These are phyloP conservation scores for Ruditapes philippinarum DNA, from an alignment of 1,140 invertebrate genomes.

Conservation along the genomic window DNA sequence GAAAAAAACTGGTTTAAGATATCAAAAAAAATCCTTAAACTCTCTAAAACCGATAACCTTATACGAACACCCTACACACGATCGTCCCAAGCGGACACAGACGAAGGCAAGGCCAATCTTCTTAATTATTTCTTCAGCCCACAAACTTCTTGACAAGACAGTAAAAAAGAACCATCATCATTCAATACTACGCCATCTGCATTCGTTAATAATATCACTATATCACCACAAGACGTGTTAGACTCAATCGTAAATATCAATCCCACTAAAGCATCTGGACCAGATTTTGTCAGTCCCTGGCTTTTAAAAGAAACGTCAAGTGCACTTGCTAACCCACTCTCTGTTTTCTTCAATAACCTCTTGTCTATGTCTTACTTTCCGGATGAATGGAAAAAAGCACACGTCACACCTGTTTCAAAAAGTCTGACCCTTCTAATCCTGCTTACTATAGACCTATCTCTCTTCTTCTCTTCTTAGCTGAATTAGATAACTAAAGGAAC, in stretches of 20 bases:
- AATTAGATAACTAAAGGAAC: slow-evolving; percentile 46
- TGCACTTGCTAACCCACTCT: slow-evolving; percentile 4
- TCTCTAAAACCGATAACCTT: background rate
- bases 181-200: background rate
- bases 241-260: background rate
- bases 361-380: background rate
- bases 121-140: no score
- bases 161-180: no score
- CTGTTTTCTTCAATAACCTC: slow-evolving; percentile 6
- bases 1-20: slow-evolving; percentile 28
- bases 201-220: background rate
- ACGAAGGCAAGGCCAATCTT: no score
- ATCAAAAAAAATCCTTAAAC: background rate
- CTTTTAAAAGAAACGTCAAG: slow-evolving; percentile 16
- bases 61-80: background rate
- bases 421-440: slow-evolving; percentile 9
- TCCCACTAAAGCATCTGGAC: slow-evolving; percentile 32
- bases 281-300: slow-evolving; percentile 12
- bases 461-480: slow-evolving; percentile 50
- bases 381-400: slow-evolving; percentile 1
- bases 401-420: slow-evolving; percentile 49
- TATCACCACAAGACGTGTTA: background rate
- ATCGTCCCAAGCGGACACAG: no score
- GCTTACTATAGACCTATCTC: slow-evolving; percentile 46
- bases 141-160: no score